A percentile compares a stretch with the other conserved stretches of the same genome.
These are phyloP conservation scores for Sitta carolinensis DNA, from an alignment of 2,797 vertebrate species.

Conservation along the genomic window DNA sequence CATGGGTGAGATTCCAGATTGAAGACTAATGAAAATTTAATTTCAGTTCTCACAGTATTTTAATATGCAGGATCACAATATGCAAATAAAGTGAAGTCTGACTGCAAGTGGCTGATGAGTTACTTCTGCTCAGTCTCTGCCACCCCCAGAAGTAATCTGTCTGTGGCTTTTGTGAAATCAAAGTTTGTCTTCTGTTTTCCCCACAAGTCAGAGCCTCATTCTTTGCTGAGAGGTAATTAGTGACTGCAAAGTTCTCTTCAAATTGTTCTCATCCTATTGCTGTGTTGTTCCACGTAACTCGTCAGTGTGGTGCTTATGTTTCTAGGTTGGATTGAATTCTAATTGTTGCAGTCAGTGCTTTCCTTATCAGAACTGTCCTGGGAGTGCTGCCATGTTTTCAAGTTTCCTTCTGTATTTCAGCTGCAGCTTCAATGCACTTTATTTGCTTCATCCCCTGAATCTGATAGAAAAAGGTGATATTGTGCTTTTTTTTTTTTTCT, in stretches of 20 bases:
- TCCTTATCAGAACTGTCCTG: not conserved
- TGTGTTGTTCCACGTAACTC: not conserved
- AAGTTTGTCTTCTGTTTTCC: slow-evolving; percentile 22
- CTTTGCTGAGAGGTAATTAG: not conserved
- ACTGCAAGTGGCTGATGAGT: slow-evolving; percentile 45
- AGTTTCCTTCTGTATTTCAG: not conserved
- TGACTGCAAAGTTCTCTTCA: not conserved
- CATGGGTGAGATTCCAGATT: slow-evolving; percentile 17
- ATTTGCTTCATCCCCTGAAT: not conserved
- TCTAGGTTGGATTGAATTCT: not conserved
- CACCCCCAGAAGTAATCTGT: slow-evolving; percentile 35
- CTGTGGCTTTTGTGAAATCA: slow-evolving; percentile 11
- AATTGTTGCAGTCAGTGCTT: not conserved
- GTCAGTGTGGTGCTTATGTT: not conserved
- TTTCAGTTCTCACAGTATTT: slow-evolving; percentile 62
- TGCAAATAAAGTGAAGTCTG: slow-evolving; percentile 57
- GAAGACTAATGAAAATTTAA: slow-evolving; percentile 62
- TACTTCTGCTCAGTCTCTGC: slow-evolving; percentile 27
- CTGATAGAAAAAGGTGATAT: not conserved
- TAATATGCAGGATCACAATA: slow-evolving; percentile 48
- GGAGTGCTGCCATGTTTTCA: not conserved
- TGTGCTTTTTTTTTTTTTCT: not conserved
- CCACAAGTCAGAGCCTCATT: not conserved
- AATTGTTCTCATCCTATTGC: not conserved
- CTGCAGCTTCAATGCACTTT: not conserved